Base-by-base conservation (phyloP, 2,888 invertebrate genomes). In the Euplexia lucipara region DNA sequence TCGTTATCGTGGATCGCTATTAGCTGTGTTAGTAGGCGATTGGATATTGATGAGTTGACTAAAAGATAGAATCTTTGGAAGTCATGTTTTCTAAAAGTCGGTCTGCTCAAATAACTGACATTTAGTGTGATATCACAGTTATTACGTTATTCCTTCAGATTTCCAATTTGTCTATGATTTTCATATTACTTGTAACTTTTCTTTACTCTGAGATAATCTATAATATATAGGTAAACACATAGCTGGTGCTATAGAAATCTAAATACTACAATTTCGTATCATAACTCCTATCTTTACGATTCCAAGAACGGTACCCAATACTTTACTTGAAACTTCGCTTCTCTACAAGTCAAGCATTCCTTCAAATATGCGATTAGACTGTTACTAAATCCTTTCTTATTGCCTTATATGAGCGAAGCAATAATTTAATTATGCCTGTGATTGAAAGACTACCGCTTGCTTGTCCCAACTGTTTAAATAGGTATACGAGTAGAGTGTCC, bases 211-310 rank as follows among this genome's bases (percentile, higher is more conserved):
- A 26, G 2, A 10, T 14, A 32, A 30, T 14, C n/a, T 60, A 41
- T 3, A 16, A 10, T 20, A 35, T 7, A 63, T 51, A 41, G 20
- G 54, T 44, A 22, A 35, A 64, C 12, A 16, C 30, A 20, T 53
- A 64, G 44, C 64, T 45, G 67, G 67, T 65, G 67, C 64, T 65
- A 67, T 20, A 32, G 6, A 56, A 65, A 47, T 56, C 18, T n/a
- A 18, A n/a, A 7, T 64, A 32, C 18, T 26, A n/a, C 7, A 32
- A 51, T n/a, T 65, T 66, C n/a, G 22, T 12, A 37, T 18, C 7
- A 0, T 26, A 26, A 26, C n/a, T 16, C 5, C 0, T 39, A 14
- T 34, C 6, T 14, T 16, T 16, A 16, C 8, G 0, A 14, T 42
- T 18, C 10, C 34, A 57, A n/a, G 26, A 34, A 18, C 2, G 10